These are phyloP conservation scores for Hippopotamus amphibius DNA, from an alignment of 2,113 vertebrate genomes.

Conservation along the genomic window DNA sequence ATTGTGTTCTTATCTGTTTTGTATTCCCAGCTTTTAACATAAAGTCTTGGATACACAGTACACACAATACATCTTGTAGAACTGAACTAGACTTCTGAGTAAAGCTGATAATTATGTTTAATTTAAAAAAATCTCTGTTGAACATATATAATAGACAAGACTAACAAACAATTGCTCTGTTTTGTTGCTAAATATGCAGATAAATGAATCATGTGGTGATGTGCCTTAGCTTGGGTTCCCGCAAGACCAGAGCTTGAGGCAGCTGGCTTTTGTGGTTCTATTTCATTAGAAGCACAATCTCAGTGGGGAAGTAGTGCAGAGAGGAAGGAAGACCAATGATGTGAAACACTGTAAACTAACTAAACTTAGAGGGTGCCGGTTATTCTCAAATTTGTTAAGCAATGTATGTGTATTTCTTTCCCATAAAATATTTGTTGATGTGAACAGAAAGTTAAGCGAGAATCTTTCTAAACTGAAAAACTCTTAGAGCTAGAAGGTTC, in stretches of 20 bases:
- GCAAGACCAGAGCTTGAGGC: background rate
- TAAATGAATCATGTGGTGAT: background rate
- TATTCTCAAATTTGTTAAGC: conserved; percentile 30
- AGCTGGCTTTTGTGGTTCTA: background rate
- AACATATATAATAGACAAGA: background rate
- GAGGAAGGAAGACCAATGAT: background rate
- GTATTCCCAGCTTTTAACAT: background rate
- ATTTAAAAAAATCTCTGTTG: background rate
- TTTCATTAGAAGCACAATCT: background rate
- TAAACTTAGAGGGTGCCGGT: background rate
- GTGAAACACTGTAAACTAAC: background rate
- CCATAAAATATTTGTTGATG: background rate
- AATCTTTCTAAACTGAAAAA: conserved; percentile 42
- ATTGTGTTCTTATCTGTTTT: background rate
- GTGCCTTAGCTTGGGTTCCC: background rate
- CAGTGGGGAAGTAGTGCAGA: background rate
- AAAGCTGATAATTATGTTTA: background rate
- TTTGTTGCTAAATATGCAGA: background rate
- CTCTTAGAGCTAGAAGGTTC: background rate
- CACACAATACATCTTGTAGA: background rate
- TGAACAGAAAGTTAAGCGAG: background rate
- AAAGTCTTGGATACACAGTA: background rate
- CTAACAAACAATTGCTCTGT: background rate
- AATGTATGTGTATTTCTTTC: background rate
- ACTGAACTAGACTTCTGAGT: background rate